Evolutionary conservation across 2,113 vertebrate genomes (phyloP).

Genomic region (Rhinolophus ferrumequinum): DNA sequence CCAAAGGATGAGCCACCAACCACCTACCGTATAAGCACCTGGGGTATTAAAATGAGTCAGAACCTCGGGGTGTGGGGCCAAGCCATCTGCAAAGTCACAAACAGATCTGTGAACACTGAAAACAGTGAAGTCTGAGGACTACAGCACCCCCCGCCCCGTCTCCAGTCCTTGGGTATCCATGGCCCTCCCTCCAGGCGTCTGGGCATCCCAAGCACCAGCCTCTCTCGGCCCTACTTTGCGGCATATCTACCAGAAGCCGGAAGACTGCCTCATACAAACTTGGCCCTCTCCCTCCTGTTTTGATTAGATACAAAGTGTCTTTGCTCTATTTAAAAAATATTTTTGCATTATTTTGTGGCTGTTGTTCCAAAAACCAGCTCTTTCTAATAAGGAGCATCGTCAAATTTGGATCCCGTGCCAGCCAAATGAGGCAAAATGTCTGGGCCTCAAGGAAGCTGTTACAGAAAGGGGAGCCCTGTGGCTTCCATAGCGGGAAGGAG

Average conservation of each 20-base stretch:
- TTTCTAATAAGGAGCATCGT: background rate
- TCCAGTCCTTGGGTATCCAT: background rate
- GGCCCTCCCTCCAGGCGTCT: background rate
- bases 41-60: background rate
- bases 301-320: background rate
- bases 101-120: background rate
- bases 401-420: background rate
- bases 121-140: background rate
- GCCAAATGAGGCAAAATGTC: background rate
- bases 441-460: background rate
- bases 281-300: background rate
- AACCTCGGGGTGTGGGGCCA: fast-evolving
- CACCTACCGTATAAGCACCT: background rate
- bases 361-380: constrained; percentile 11
- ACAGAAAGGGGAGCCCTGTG: background rate
- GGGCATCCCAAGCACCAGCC: background rate
- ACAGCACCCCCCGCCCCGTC: no score
- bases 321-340: background rate
- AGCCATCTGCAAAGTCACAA: no score
- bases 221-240: background rate
- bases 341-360: background rate
- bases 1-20: background rate
- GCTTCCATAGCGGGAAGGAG: background rate
- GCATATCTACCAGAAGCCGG: background rate
- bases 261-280: background rate